Evolutionary conservation across 1,140 invertebrate species (phyloP), one percentile per base, ranked within the genome.

Genomic region (Nylanderia fulva): DNA sequence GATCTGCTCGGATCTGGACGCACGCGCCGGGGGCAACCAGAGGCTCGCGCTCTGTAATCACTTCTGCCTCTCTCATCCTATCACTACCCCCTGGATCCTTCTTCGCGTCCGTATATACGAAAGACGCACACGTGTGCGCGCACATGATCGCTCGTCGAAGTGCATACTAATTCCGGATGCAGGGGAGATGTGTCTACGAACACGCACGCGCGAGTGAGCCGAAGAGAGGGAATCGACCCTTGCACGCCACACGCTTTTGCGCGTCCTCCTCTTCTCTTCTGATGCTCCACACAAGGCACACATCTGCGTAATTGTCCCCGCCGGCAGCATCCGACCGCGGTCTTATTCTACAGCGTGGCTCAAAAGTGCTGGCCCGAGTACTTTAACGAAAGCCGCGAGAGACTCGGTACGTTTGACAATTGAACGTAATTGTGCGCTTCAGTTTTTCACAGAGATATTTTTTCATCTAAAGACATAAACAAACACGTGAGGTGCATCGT

Each of bases 251-350:
- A 92, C 86, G 88, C 91, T 91, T 80, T 80, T 90, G 85, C 91
- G 88, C 91, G 91, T 89, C 90, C 86, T 79, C 74, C 86, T 85
- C 72, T 69, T 84, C 75, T 88, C n/a, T n/a, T n/a, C n/a, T n/a
- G n/a, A n/a, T n/a, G 48, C 66, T 71, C 77, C 24, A 21, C 66
- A 72, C 77, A 82, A 87, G 92, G 91, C 92, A 91, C 92, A 92
- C 93, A 94, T 94, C 93, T 94, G 94, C 94, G 94, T 94, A 94
- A 94, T 94, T 94, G 94, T 95, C 94, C 94, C 94, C 93, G 93
- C 90, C 92, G 94, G 94, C 94, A 93, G 94, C 94, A 93, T 92
- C 92, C 92, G 91, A 87, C 85, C 90, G 85, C 58, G 79, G 13
- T 83, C 82, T 90, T 87, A 87, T 91, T 86, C 76, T 91, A 90